Conservation (phyloP, 2,113 vertebrate genomes). For the Arvicanthis niloticus region DNA sequence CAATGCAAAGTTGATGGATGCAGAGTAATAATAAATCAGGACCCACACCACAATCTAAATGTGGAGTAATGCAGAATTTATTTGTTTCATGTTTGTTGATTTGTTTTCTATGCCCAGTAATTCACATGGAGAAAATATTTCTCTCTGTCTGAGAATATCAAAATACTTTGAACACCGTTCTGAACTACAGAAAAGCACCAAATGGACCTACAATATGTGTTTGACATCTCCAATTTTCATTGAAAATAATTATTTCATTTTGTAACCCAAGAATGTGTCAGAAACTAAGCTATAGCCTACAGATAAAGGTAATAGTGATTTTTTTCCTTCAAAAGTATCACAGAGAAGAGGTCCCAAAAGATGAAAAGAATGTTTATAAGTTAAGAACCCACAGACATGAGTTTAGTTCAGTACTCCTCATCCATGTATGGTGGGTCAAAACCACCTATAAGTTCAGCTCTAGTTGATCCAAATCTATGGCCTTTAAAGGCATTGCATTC, state of each 20-base stretch:
- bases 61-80: rapidly evolving
- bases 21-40: background rate
- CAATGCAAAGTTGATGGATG: too few species aligned
- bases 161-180: rapidly evolving
- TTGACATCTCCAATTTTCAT: background rate
- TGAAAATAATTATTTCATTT: background rate
- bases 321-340: background rate
- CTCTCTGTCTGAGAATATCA: too few species aligned
- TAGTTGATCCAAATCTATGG: background rate
- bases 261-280: background rate
- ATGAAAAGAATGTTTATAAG: background rate
- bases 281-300: background rate
- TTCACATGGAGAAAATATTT: rapidly evolving
- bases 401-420: background rate
- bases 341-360: background rate
- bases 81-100: background rate
- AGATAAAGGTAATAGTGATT: background rate
- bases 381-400: background rate
- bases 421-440: background rate
- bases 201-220: background rate
- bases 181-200: background rate
- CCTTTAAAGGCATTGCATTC: background rate
- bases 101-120: background rate
- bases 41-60: background rate
- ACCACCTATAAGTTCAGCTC: background rate